Evolutionary conservation across 2,888 invertebrate species (phyloP), one percentile per base, ranked within the genome.

Genomic region (Helicoverpa assulta): DNA sequence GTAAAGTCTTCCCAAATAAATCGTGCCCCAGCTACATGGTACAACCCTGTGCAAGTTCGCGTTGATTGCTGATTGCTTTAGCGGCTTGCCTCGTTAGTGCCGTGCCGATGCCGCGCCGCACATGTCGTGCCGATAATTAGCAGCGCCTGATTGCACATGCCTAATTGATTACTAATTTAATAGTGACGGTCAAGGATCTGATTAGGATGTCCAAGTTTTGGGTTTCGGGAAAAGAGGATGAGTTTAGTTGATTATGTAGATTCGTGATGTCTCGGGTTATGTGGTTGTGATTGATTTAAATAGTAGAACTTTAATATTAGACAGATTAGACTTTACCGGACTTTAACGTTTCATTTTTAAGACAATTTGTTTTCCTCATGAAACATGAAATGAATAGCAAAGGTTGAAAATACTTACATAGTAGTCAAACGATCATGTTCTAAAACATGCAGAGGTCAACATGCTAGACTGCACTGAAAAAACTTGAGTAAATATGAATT

Each of bases 41-140:
- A 40, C 78, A 77, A 4, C 80, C 79, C 75, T 79, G 56, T 8
- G n/a, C 21, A 5, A 51, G 61, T 50, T 62, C 70, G 64, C 67
- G 75, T 73, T 90, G 90, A 90, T 90, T 90, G 89, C 86, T 90
- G 90, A 90, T 90, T 89, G 86, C 83, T 87, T 90, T 90, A 88
- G 79, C 78, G 72, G 76, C 68, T 71, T 53, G 70, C 83, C 85
- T 89, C 85, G 88, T 89, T 89, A 89, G 84, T 78, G 73, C 68
- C 52, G 65, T 59, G 37, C 68, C 71, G 73, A 14, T 53, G 68
- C 67, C 33, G 74, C 52, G 67, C 70, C 67, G 70, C 51, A 72
- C 69, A 73, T 63, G 78, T 72, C 68, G 70, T 47, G 40, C 47
- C 63, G 56, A 59, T 81, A 70, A 85, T 83, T 83, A 83, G 84